Conservation (phyloP, 2,113 vertebrate genomes). For the Formicarius rufipectus region DNA sequence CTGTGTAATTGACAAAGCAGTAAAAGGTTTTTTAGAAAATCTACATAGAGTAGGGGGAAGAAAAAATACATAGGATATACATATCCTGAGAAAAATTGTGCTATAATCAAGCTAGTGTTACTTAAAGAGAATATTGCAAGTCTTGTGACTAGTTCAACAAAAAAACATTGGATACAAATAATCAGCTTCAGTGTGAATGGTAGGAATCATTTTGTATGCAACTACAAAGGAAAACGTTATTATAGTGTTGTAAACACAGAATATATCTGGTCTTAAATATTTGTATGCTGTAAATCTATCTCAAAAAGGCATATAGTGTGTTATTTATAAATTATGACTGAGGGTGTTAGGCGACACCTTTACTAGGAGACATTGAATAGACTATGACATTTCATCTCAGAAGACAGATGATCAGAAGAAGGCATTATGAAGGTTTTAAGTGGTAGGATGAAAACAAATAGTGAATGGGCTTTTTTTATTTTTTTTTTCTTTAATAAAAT, state of each 20-base stretch:
- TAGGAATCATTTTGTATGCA: neutral
- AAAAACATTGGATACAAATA: neutral
- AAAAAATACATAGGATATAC: neutral
- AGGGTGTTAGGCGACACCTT: neutral
- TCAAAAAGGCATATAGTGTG: neutral
- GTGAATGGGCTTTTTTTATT: neutral
- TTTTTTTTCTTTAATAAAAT: neutral
- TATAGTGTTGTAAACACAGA: neutral
- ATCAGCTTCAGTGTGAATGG: neutral
- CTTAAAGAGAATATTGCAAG: neutral
- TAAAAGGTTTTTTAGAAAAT: neutral
- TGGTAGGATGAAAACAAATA: neutral
- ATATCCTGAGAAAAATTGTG: neutral
- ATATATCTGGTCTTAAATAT: neutral
- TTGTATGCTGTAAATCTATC: neutral
- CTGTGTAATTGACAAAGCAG: neutral
- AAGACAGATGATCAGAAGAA: neutral
- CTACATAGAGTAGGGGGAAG: neutral
- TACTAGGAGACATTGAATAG: neutral
- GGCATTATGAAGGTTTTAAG: neutral
- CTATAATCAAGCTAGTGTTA: neutral
- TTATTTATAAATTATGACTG: neutral
- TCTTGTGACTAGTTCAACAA: neutral
- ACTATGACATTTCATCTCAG: neutral
- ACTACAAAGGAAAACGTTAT: neutral